Evolutionary conservation across 2,888 invertebrate species (phyloP), one percentile per base, ranked within the genome.

Genomic region (Pasiphila rectangulata): DNA sequence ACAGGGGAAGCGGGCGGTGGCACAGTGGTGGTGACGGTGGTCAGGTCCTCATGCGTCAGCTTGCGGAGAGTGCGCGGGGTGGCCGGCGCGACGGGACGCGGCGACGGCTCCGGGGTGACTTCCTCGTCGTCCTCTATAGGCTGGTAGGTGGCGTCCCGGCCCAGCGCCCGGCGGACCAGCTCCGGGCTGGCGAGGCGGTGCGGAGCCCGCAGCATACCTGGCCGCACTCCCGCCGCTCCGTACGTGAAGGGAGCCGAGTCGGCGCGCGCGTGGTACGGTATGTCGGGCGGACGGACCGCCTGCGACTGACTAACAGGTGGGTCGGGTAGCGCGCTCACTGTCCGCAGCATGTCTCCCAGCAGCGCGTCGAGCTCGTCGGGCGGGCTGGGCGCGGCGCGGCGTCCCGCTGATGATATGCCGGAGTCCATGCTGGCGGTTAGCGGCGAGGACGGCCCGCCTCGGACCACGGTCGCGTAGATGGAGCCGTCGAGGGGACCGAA

Each of bases 361-460:
- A 95, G 91, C 79, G 94, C 94, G 91, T 96, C 95, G 73, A 96
- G 92, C 88, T 95, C 95, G 76, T 88, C 89, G 41, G 88, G 88
- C 56, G 90, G 88, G 56, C 88, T 87, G 71, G 89, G 87, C 51
- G 89, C 89, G 61, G 89, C 89, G 64, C 89, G 86, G 55, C 90
- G 85, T 68, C 93, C 93, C 82, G 93, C 93, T 50, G 95, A 94
- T 69, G 95, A 95, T 69, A 96, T 96, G 67, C 96, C 96, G 66
- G 95, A 96, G 91, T 96, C 96, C 94, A 96, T 95, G 83, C 96
- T 96, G 78, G 95, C 94, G 69, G 94, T 94, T 82, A 95, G 92
- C 67, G 94, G 93, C 72, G 94, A 93, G 64, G 92, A 91, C 42
- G 83, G 80, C 56, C 83, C 83, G 62, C 84, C 80, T 64, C 89